These are phyloP conservation scores for Salticus scenicus DNA, from an alignment of 2,888 invertebrate genomes.

Conservation along the genomic window DNA sequence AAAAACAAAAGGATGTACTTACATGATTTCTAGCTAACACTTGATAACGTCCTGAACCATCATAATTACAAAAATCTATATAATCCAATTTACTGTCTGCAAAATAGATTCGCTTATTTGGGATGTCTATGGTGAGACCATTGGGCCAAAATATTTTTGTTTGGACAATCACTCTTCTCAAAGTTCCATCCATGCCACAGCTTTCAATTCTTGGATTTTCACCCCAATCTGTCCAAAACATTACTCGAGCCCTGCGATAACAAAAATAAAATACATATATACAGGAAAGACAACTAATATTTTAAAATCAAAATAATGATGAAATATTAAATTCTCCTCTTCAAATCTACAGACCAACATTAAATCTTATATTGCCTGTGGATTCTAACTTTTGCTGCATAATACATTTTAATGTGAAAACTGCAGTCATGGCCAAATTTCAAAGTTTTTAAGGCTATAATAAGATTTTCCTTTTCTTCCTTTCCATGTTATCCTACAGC, in stretches of 20 bases:
- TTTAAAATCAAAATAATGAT: too few species aligned
- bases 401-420: too few species aligned
- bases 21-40: constrained; percentile 78
- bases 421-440: too few species aligned
- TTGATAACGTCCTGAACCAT: constrained; percentile 92
- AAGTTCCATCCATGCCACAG: constrained; percentile 95
- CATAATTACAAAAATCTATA: constrained; percentile 97
- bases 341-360: too few species aligned
- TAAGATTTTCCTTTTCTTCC: too few species aligned
- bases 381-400: too few species aligned
- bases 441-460: too few species aligned
- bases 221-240: constrained; percentile 99
- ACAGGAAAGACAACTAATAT: too few species aligned
- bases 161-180: constrained; percentile 87
- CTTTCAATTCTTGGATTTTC: constrained; percentile 96
- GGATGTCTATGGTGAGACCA: constrained; percentile 95
- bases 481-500: too few species aligned
- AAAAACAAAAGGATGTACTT: constrained; percentile 79
- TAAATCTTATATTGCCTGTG: too few species aligned
- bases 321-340: too few species aligned
- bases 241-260: constrained; percentile 81
- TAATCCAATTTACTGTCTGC: constrained; percentile 98
- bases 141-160: constrained; percentile 99
- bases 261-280: not conserved
- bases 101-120: constrained; percentile 94